These are phyloP conservation scores for Pongo pygmaeus DNA, from an alignment of 2,113 vertebrate species.

Conservation along the genomic window DNA sequence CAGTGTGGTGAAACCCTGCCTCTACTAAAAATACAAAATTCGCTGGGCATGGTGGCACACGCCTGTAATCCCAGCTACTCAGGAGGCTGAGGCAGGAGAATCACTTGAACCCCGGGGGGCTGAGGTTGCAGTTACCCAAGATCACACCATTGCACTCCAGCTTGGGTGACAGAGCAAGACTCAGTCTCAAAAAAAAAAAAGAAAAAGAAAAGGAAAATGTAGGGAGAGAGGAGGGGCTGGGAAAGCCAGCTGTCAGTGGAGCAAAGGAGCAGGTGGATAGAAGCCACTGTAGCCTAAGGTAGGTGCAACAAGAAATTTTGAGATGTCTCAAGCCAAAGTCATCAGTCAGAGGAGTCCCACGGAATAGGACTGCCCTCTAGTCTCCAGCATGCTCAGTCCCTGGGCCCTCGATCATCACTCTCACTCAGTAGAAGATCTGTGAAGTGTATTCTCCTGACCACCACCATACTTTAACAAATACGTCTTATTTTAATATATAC, in stretches of 20 bases:
- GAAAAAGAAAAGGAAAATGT: too few species aligned
- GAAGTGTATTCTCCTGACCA: background rate
- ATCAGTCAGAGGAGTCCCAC: background rate
- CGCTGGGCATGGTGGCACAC: fast-evolving
- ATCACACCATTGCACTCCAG: too few species aligned
- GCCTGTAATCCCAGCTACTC: too few species aligned
- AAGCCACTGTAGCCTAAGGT: background rate
- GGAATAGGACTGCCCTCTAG: background rate
- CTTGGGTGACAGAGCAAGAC: too few species aligned
- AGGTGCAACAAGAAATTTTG: background rate
- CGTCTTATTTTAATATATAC: background rate
- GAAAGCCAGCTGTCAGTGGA: background rate
- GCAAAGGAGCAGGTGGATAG: background rate
- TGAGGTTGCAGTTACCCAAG: too few species aligned
- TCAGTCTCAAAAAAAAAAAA: too few species aligned
- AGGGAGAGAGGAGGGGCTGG: background rate
- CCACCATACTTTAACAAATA: background rate
- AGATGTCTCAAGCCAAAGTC: background rate
- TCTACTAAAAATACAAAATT: too few species aligned
- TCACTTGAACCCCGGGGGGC: too few species aligned
- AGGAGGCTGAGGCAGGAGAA: too few species aligned
- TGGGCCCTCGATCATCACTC: background rate
- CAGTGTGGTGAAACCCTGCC: too few species aligned
- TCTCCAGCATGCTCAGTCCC: background rate
- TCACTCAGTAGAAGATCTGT: background rate